These are phyloP conservation scores for Carollia perspicillata DNA, from an alignment of 2,113 vertebrate species.

Conservation along the genomic window DNA sequence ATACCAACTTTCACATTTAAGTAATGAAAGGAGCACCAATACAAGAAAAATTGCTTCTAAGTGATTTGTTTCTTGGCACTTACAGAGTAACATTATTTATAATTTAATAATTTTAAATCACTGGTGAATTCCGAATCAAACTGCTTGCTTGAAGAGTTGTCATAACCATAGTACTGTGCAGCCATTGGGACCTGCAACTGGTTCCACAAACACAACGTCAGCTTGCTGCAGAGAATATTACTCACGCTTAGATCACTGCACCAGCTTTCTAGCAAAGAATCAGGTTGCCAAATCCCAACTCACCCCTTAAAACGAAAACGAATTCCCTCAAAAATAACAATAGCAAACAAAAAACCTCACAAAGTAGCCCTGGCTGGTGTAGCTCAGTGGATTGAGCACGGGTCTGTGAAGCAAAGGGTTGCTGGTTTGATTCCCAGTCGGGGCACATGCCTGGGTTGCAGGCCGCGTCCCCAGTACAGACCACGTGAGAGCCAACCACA, in stretches of 20 bases:
- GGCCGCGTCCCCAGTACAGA: no score
- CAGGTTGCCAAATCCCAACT: background rate
- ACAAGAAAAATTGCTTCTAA: background rate
- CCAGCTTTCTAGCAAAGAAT: background rate
- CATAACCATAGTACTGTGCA: background rate
- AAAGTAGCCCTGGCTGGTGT: no score
- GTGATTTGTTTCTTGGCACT: slow-evolving; percentile 7
- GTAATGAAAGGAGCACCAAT: background rate
- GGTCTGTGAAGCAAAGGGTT: no score
- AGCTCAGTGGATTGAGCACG: no score
- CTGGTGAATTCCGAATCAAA: slow-evolving; percentile 21
- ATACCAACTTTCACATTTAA: background rate
- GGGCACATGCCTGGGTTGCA: no score
- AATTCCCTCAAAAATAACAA: background rate
- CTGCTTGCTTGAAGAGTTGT: background rate
- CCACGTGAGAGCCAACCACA: no score
- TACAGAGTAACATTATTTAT: background rate
- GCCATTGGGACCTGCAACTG: background rate
- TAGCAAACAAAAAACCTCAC: background rate
- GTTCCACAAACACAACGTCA: background rate
- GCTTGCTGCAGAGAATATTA: background rate
- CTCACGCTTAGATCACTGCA: background rate
- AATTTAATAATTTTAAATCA: slow-evolving; percentile 11
- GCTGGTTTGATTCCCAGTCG: no score
- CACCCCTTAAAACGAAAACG: background rate